Base-by-base conservation (phyloP, 2,888 invertebrate genomes). In the Schizaphis graminum region DNA sequence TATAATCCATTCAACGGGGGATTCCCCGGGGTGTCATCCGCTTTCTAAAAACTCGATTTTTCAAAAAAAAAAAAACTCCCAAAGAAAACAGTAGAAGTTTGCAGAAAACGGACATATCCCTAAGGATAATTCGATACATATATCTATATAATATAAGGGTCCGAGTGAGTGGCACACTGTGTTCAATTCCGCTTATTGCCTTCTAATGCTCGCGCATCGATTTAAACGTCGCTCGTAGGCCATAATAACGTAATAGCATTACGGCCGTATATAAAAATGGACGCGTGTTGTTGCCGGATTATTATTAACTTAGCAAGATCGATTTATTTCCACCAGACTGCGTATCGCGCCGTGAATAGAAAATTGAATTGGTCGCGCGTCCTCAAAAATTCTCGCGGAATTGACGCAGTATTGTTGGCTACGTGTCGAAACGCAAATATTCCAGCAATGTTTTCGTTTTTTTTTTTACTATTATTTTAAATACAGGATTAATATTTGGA, bases 1-100 rank as follows among this genome's bases (percentile, higher is more conserved):
- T 87, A 77, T 77, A 87, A 87, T 61, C 92, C 88, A 21, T 92
- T 44, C 67, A 21, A 89, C 92, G 44, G 85, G 44, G 77, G 49
- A 93, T 94, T 94, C 93, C 90, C 93, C 56, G 85, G 93, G 93
- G 93, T 90, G 93, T 90, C 93, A 86, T 94, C 57, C 85, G 86
- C 90, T 94, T 86, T 94, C 90, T 90, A 90, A 94, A 89, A 94
- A 94, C 90, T 90, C 90, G 61, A 90, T 90, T 94, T 90, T 94
- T 94, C 85, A 86, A 85, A 85, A 93, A 87, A 67, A 57, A 92
- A 87, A 93, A 67, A 67, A 49, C n/a, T 44, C 47, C 1, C 56
- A n/a, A 49, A 88, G 41, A 85, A 88, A 89, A 93, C 56, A 28
- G 93, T 89, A 89, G 84, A 89, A 93, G 89, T 93, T 84, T 84